A percentile compares a stretch with the other conserved stretches of the same genome.
phyloP scores from a whole-genome alignment of 2,888 invertebrate genomes.

The Mantis religiosa region DNA sequence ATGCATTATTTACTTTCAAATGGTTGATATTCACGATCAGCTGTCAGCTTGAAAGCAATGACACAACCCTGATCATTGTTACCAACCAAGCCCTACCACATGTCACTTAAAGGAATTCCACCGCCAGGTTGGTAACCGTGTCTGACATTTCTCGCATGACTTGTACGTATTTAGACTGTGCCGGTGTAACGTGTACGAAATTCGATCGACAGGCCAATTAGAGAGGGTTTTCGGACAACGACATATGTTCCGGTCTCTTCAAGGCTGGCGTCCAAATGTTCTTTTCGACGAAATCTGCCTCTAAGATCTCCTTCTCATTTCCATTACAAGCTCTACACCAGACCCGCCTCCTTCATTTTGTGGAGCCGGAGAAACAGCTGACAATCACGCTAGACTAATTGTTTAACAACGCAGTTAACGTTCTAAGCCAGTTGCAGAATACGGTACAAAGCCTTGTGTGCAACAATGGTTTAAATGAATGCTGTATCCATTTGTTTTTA shows the following conservation, averaged over 20 bases:
- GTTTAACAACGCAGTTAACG: background rate
- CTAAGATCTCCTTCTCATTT: background rate
- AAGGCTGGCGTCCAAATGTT: background rate
- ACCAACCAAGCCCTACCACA: background rate
- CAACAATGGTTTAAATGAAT: too few species aligned
- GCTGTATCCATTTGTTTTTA: too few species aligned
- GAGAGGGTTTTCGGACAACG: background rate
- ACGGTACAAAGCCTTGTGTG: too few species aligned
- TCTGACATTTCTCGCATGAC: background rate
- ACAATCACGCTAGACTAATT: background rate
- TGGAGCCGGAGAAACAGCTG: background rate
- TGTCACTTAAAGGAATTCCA: background rate
- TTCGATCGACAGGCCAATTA: background rate
- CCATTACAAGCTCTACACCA: background rate
- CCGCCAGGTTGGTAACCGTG: background rate
- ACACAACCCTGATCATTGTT: background rate
- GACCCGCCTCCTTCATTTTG: background rate
- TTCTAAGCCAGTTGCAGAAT: background rate
- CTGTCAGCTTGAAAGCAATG: background rate
- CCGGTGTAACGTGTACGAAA: background rate
- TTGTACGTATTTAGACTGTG: background rate
- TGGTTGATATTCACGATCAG: too few species aligned
- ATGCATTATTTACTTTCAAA: too few species aligned
- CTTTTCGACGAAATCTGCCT: background rate
- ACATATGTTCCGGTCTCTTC: background rate